Evolutionary conservation across 2,113 vertebrate species (phyloP), one percentile per base, ranked within the genome.

Genomic region (Cariama cristata): DNA sequence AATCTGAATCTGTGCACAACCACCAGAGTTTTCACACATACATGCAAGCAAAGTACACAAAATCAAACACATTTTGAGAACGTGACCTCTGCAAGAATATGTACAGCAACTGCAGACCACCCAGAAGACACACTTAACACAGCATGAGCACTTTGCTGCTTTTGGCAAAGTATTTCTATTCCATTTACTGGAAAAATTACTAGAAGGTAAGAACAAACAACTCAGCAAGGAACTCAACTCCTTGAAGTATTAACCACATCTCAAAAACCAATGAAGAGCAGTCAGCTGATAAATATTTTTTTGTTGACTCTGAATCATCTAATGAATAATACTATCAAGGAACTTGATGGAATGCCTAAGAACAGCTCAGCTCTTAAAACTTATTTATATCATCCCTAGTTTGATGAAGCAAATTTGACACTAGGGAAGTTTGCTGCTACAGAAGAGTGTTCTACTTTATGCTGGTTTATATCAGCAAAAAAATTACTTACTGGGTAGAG

Each of bases 51-150:
- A 94, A 94, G 74, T 86, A 96, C 81, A 86, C 72, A 91, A 86
- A 96, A 96, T 42, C 12, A 8, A 86, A 90, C 88, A 90, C 50
- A 35, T 58, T 94, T 95, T 94, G 62, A 90, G 86, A 94, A 94
- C 2, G 2, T 79, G 93, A 96, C 62, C 82, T 86, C 80, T 90
- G 81, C 90, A 93, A 96, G 89, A 97, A 83, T 95, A 96, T 93
- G 82, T 94, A 97, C 95, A 97, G 88, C 92, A 90, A 94, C 69
- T 79, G 72, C 90, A 92, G 79, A 95, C 89, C 94, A 97, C 82
- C 67, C 91, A 93, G 83, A 14, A 90, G 80, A 97, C 55, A 91
- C 53, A 88, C 15, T 82, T 63, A 92, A 93, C 69, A 94, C 87
- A 92, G 86, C 45, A 92, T 44, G 73, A 90, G 79, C 47, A 93